phyloP scores from a whole-genome alignment of 2,797 vertebrate genomes.

The Pogoniulus pusillus region DNA sequence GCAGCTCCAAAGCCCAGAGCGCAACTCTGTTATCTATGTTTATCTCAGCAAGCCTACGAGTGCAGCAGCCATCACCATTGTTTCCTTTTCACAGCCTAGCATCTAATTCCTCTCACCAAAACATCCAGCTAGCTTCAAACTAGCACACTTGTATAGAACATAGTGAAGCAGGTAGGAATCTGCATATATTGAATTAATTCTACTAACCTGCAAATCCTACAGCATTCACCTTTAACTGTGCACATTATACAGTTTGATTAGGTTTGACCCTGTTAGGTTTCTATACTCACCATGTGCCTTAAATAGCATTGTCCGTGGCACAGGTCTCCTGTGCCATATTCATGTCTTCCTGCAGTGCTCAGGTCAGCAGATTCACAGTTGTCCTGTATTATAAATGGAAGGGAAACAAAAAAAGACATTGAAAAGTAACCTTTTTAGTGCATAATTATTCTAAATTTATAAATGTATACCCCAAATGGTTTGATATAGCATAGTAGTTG shows the following conservation, averaged over 20 bases:
- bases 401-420: not conserved
- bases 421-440: not conserved
- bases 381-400: slow-evolving; percentile 1
- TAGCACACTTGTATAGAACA: not conserved
- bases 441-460: not conserved
- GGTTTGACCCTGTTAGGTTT: slow-evolving; percentile 20
- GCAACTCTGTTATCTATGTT: too few species aligned
- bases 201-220: not conserved
- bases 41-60: too few species aligned
- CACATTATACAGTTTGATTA: not conserved
- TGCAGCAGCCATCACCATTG: too few species aligned
- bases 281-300: not conserved
- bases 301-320: not conserved
- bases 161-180: not conserved
- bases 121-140: too few species aligned
- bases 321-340: not conserved
- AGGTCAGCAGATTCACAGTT: slow-evolving; percentile 11
- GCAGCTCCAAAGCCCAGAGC: too few species aligned
- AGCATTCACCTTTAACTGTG: slow-evolving; percentile 15
- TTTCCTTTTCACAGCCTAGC: too few species aligned
- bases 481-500: not conserved
- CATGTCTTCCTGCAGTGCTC: not conserved
- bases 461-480: not conserved
- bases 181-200: not conserved
- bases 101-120: too few species aligned